A percentile compares a stretch with the other conserved stretches of the same genome.
Conservation (phyloP, 2,113 vertebrate genomes). For the Takifugu bimaculatus region DNA sequence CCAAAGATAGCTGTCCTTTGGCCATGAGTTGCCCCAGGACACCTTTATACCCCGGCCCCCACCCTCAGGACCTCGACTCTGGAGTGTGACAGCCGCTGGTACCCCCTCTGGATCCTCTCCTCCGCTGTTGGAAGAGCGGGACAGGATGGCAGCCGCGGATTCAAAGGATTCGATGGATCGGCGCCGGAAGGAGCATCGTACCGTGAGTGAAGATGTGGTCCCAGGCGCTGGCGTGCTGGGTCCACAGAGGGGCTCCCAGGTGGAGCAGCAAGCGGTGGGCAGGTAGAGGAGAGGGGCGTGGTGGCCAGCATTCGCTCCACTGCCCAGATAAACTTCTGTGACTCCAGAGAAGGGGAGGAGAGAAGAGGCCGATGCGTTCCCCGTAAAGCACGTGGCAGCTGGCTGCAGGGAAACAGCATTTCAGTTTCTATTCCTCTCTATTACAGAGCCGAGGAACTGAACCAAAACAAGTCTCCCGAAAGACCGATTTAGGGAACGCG, state of each 20-base stretch:
- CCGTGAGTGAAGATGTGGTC: slow-evolving; percentile 83
- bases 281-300: slow-evolving; percentile 79
- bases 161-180: neutral
- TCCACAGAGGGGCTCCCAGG: slow-evolving; percentile 69
- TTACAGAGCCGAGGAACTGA: too few relatives aligned
- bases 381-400: slow-evolving; percentile 81
- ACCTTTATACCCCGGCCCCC: too few relatives aligned
- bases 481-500: too few relatives aligned
- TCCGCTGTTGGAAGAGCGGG: slow-evolving; percentile 66
- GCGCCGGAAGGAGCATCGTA: slow-evolving; percentile 23
- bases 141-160: neutral
- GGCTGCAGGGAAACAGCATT: slow-evolving; percentile 57
- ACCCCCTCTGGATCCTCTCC: slow-evolving; percentile 75
- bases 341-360: slow-evolving; percentile 65
- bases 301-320: slow-evolving; percentile 78
- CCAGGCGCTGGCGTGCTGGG: slow-evolving; percentile 81
- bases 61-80: slow-evolving; percentile 10
- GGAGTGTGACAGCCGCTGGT: slow-evolving; percentile 62
- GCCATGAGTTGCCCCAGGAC: too few relatives aligned
- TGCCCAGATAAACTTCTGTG: slow-evolving; percentile 74
- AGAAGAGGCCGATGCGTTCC: slow-evolving; percentile 81
- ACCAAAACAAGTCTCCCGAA: too few relatives aligned
- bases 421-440: too few relatives aligned
- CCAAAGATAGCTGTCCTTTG: too few relatives aligned
- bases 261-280: slow-evolving; percentile 66